Evolutionary conservation across 2,888 invertebrate genomes (phyloP).

Genomic region (Sesia apiformis): DNA sequence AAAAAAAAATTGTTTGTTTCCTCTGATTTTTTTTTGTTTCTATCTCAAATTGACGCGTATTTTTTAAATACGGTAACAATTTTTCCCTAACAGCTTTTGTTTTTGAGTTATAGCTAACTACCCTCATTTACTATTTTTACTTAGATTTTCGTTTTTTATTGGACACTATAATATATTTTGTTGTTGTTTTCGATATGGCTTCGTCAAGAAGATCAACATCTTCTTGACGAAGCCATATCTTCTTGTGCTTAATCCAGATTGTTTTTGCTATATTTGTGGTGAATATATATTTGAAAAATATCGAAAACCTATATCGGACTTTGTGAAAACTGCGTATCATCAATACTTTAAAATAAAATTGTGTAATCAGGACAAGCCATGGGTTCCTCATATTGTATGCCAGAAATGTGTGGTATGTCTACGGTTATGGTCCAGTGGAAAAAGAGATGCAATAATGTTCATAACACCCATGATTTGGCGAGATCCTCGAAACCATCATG

Average conservation of each 20-base stretch:
- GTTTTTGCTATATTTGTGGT: too few species aligned
- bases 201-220: background rate
- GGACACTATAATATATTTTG: background rate
- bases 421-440: constrained; percentile 1
- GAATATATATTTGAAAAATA: too few species aligned
- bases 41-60: constrained; percentile 1
- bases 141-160: too few species aligned
- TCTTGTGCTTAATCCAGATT: too few species aligned
- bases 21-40: background rate
- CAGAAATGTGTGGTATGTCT: constrained; percentile 1
- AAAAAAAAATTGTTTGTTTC: background rate
- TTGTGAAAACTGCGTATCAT: constrained; percentile 1
- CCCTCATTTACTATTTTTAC: too few species aligned
- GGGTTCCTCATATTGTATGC: background rate
- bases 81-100: too few species aligned
- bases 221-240: background rate
- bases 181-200: constrained; percentile 1
- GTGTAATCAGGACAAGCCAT: constrained; percentile 1
- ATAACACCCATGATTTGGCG: constrained; percentile 2
- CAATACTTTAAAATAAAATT: constrained; percentile 1
- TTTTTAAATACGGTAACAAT: too few species aligned
- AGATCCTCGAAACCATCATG: constrained; percentile 6
- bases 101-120: too few species aligned
- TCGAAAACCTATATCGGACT: too few species aligned
- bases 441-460: constrained; percentile 1